These are phyloP conservation scores for Folsomia candida DNA, from an alignment of 2,888 invertebrate species.

Conservation along the genomic window DNA sequence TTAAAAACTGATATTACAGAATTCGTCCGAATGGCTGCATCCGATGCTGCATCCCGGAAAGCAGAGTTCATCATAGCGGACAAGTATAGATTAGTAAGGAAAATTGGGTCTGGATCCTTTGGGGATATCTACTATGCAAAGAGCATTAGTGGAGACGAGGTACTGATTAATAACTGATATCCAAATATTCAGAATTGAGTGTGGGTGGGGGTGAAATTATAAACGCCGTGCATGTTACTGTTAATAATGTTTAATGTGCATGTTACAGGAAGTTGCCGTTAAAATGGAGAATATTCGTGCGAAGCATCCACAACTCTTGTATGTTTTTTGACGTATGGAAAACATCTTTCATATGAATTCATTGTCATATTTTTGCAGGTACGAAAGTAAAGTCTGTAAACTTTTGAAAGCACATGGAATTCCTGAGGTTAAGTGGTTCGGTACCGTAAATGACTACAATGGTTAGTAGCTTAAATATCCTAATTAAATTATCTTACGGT, in stretches of 20 bases:
- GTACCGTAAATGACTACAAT: slow-evolving; percentile 13
- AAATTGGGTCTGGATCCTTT: slow-evolving; percentile 98
- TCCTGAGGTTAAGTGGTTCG: slow-evolving; percentile 23
- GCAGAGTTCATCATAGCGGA: slow-evolving; percentile 76
- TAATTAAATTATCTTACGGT: slow-evolving; percentile 2
- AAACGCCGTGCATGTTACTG: not conserved
- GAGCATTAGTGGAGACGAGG: slow-evolving; percentile 84
- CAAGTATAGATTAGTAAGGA: slow-evolving; percentile 90
- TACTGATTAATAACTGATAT: no score
- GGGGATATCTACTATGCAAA: slow-evolving; percentile 97
- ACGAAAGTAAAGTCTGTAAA: slow-evolving; percentile 98
- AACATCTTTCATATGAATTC: no score
- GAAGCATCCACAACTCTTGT: slow-evolving; percentile 95
- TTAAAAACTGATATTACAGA: no score
- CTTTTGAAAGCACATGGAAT: slow-evolving; percentile 85
- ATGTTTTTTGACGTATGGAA: no score
- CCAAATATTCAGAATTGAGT: no score
- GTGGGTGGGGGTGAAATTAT: not conserved
- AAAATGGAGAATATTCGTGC: slow-evolving; percentile 95
- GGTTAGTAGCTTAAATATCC: slow-evolving; percentile 65
- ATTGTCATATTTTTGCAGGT: no score
- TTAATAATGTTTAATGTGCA: not conserved
- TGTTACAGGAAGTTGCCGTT: slow-evolving; percentile 86
- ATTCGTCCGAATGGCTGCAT: no score
- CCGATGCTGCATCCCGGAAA: not conserved